phyloP scores from a whole-genome alignment of 2,113 vertebrate genomes.

The Coryphaenoides rupestris region DNA sequence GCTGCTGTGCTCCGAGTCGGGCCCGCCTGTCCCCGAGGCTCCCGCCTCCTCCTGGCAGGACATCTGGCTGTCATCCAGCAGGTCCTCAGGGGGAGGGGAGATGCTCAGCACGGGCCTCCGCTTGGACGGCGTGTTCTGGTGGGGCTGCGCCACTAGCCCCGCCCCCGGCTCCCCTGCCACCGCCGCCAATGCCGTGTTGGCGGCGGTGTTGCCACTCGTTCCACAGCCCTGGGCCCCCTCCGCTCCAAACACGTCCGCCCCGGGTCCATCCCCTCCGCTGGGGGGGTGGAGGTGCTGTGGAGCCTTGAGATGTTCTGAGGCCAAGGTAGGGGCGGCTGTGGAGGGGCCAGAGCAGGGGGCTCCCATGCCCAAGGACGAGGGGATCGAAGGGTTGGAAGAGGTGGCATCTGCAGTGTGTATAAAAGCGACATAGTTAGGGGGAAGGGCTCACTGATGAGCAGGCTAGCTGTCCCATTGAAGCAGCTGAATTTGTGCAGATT shows the following conservation, averaged over 20 bases:
- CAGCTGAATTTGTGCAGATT: slow-evolving; percentile 74
- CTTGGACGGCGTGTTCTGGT: slow-evolving; percentile 89
- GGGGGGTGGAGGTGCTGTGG: slow-evolving; percentile 90
- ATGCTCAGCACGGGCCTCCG: slow-evolving; percentile 94
- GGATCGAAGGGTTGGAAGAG: slow-evolving; percentile 82
- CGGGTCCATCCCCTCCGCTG: slow-evolving; percentile 76
- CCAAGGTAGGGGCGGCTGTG: slow-evolving; percentile 87
- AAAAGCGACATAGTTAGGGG: slow-evolving; percentile 83
- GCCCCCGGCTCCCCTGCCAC: slow-evolving; percentile 31
- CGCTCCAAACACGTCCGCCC: slow-evolving; percentile 69
- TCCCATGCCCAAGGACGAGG: slow-evolving; percentile 93
- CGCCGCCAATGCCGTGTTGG: slow-evolving; percentile 47
- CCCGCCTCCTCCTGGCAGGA: slow-evolving; percentile 95
- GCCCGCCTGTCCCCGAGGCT: slow-evolving; percentile 48
- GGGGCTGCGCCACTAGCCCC: slow-evolving; percentile 71
- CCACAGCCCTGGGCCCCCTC: slow-evolving; percentile 54
- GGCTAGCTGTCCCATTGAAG: slow-evolving; percentile 98
- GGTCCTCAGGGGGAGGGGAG: slow-evolving; percentile 95
- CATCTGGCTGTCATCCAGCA: slow-evolving; percentile 97
- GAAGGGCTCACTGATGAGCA: slow-evolving; percentile 73
- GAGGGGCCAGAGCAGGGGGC: slow-evolving; percentile 87
- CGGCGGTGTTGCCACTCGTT: slow-evolving; percentile 31
- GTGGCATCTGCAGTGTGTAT: slow-evolving; percentile 95
- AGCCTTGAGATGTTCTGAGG: slow-evolving; percentile 91
- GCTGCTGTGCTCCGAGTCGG: slow-evolving; percentile 95